These are phyloP conservation scores for Oryctes rhinoceros DNA, from an alignment of 1,140 invertebrate species.

Conservation along the genomic window DNA sequence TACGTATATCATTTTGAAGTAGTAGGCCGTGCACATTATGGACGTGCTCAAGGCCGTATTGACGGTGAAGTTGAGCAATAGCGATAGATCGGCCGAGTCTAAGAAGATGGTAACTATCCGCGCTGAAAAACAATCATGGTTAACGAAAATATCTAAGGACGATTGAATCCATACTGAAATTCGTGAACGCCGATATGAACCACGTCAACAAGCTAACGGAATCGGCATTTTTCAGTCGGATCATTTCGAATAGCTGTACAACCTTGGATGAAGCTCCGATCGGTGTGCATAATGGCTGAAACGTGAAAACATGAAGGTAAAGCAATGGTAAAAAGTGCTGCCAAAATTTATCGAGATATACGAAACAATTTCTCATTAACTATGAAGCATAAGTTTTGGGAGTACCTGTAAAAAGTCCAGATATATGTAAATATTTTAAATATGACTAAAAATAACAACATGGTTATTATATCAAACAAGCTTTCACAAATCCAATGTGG, in stretches of 20 bases:
- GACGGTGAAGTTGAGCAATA: slow-evolving; percentile 71
- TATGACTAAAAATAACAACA: no score
- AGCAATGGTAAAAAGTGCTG: no score
- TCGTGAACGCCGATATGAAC: slow-evolving; percentile 74
- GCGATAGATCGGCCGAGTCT: slow-evolving; percentile 71
- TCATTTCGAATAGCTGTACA: slow-evolving; percentile 71
- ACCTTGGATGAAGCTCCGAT: slow-evolving; percentile 76
- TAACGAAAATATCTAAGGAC: not conserved
- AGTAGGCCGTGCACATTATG: slow-evolving; percentile 66
- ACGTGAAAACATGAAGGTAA: not conserved
- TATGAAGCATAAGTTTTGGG: no score
- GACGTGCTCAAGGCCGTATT: slow-evolving; percentile 69
- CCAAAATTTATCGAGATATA: no score
- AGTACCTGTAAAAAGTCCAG: no score
- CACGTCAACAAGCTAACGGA: slow-evolving; percentile 73
- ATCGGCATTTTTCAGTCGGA: slow-evolving; percentile 69
- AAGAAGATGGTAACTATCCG: slow-evolving; percentile 72
- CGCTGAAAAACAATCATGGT: slow-evolving; percentile 63
- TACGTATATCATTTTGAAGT: slow-evolving; percentile 60
- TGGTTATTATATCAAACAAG: no score
- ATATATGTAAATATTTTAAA: no score
- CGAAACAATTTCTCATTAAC: no score
- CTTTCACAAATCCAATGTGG: no score
- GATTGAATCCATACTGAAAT: slow-evolving; percentile 67
- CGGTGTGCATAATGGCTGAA: slow-evolving; percentile 73